Evolutionary conservation across 2,888 invertebrate genomes (phyloP).

Genomic region (Cryptocephalus moraei): DNA sequence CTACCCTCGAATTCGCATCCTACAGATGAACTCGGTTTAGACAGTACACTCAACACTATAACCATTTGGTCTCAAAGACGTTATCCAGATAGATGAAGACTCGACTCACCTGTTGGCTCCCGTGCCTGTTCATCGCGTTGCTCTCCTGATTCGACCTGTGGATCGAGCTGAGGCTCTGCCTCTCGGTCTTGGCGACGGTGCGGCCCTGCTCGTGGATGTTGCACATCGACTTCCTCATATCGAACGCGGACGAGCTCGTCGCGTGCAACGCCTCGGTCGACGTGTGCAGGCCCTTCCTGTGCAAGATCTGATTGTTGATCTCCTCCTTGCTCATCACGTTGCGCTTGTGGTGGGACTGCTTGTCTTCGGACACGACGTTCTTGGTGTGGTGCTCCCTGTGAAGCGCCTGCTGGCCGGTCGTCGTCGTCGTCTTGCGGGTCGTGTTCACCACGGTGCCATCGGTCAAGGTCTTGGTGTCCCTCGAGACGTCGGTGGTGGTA

Average conservation of each 20-base stretch:
- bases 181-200: slow-evolving; percentile 57
- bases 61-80: too few species aligned
- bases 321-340: slow-evolving; percentile 67
- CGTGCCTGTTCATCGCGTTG: slow-evolving; percentile 42
- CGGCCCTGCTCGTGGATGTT: slow-evolving; percentile 67
- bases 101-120: slow-evolving; percentile 43
- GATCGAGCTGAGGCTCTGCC: slow-evolving; percentile 69
- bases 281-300: slow-evolving; percentile 59
- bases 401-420: slow-evolving; percentile 21
- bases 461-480: slow-evolving; percentile 37
- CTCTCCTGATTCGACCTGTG: slow-evolving; percentile 55
- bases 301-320: slow-evolving; percentile 65
- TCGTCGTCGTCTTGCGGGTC: slow-evolving; percentile 38
- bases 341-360: slow-evolving; percentile 46
- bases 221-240: slow-evolving; percentile 70
- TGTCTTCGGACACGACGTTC: slow-evolving; percentile 12
- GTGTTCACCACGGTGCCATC: slow-evolving; percentile 47
- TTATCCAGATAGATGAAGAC: too few species aligned
- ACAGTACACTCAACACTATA: too few species aligned
- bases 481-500: slow-evolving; percentile 21
- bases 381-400: slow-evolving; percentile 14
- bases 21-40: too few species aligned
- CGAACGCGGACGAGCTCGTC: slow-evolving; percentile 63
- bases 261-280: slow-evolving; percentile 65
- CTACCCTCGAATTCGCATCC: too few species aligned